Conservation (phyloP, 2,888 invertebrate species). For the Hecatera dysodea region DNA sequence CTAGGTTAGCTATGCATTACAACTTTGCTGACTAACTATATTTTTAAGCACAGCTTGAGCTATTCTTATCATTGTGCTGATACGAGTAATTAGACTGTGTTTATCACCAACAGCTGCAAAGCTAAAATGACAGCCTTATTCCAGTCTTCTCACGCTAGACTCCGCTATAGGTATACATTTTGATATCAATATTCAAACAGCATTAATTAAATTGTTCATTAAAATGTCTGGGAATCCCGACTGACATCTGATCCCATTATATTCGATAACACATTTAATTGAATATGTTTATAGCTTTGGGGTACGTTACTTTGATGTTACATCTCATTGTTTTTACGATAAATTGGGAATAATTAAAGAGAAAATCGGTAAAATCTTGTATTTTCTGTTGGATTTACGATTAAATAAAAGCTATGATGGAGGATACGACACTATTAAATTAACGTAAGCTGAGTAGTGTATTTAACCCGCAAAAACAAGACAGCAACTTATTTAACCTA, state of each 20-base stretch:
- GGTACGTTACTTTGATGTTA: not conserved
- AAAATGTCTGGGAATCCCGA: slow-evolving; percentile 52
- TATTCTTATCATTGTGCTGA: not conserved
- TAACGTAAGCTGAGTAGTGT: not conserved
- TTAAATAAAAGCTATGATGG: not conserved
- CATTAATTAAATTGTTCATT: slow-evolving; percentile 4
- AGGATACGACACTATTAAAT: not conserved
- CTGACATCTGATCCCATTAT: slow-evolving; percentile 16
- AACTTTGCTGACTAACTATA: not conserved
- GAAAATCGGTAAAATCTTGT: not conserved
- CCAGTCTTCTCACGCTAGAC: not conserved
- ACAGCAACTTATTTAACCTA: not conserved
- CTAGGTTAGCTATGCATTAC: not conserved
- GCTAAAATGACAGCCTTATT: not conserved
- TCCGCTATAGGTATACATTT: slow-evolving; percentile 7
- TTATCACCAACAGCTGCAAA: not conserved
- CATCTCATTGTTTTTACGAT: not conserved
- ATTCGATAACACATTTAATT: slow-evolving; percentile 18
- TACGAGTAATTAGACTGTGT: too few species aligned
- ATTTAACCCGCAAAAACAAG: not conserved
- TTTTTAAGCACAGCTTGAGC: not conserved
- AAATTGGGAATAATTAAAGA: not conserved
- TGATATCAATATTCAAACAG: slow-evolving; percentile 38
- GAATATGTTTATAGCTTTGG: slow-evolving; percentile 8
- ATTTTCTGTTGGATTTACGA: too few species aligned